Evolutionary conservation across 2,888 invertebrate genomes (phyloP).

Genomic region (Osmoderma eremita): DNA sequence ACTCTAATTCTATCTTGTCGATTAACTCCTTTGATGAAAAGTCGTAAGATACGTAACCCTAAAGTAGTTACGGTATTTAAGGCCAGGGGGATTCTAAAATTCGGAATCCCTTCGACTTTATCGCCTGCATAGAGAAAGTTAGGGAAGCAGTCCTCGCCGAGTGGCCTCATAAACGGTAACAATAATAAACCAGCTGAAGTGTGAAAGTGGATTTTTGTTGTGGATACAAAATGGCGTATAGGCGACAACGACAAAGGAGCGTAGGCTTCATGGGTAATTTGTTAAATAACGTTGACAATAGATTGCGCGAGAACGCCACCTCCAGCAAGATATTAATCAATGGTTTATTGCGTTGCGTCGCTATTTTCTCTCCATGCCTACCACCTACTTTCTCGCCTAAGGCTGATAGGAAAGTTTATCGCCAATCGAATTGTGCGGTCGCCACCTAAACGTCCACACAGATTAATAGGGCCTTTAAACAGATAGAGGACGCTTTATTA

Average conservation of each 20-base stretch:
- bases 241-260: conserved; percentile 57
- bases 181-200: conserved; percentile 62
- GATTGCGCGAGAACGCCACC: conserved; percentile 32
- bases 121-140: not conserved
- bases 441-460: conserved; percentile 14
- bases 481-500: conserved; percentile 1
- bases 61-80: too few relatives aligned
- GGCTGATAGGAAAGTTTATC: conserved; percentile 29
- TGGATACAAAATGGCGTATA: conserved; percentile 58
- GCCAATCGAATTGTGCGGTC: conserved; percentile 37
- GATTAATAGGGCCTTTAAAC: conserved; percentile 17
- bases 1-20: too few relatives aligned
- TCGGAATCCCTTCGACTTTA: conserved; percentile 5
- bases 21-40: too few relatives aligned
- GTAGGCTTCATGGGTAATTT: conserved; percentile 49
- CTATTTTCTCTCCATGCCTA: not conserved
- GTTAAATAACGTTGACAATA: conserved; percentile 43
- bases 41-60: too few relatives aligned
- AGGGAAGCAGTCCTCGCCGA: conserved; percentile 47
- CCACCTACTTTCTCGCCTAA: not conserved
- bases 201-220: conserved; percentile 65
- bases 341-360: conserved; percentile 34
- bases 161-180: conserved; percentile 58
- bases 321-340: conserved; percentile 40
- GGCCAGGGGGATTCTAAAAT: too few relatives aligned